Evolutionary conservation across 2,888 invertebrate species (phyloP).

Genomic region (Furcula furcula): DNA sequence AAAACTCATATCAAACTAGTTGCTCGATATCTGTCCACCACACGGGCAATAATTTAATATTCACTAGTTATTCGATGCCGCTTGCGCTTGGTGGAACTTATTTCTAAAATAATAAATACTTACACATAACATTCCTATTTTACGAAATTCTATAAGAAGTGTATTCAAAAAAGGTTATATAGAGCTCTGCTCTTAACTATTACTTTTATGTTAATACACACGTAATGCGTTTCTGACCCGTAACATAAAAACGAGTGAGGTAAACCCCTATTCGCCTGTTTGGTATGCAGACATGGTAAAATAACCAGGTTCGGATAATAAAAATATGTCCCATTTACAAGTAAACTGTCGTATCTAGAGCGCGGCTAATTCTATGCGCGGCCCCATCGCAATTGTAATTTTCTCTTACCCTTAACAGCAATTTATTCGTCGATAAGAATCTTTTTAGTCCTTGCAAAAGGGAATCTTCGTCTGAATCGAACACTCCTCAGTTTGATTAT

Average conservation of each 20-base stretch:
- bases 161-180: conserved; percentile 6
- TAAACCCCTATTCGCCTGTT: conserved; percentile 19
- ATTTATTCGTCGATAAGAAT: conserved; percentile 72
- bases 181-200: conserved; percentile 15
- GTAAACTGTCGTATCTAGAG: conserved; percentile 32
- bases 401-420: conserved; percentile 63
- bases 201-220: conserved; percentile 25
- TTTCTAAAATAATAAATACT: too few relatives aligned
- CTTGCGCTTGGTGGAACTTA: too few relatives aligned
- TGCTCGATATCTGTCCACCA: too few relatives aligned
- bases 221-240: conserved; percentile 18
- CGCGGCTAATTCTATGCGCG: conserved; percentile 59
- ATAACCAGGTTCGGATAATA: conserved; percentile 22
- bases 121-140: too few relatives aligned
- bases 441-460: conserved; percentile 72
- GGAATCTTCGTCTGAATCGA: conserved; percentile 66
- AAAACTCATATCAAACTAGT: too few relatives aligned
- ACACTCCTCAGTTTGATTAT: conserved; percentile 72
- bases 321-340: conserved; percentile 21
- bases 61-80: too few relatives aligned
- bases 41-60: too few relatives aligned
- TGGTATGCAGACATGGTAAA: conserved; percentile 23
- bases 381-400: conserved; percentile 72
- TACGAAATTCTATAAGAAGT: background rate
- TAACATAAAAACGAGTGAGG: conserved; percentile 24